Evolutionary conservation across 2,888 invertebrate genomes (phyloP).

Genomic region (Andrena marginata): DNA sequence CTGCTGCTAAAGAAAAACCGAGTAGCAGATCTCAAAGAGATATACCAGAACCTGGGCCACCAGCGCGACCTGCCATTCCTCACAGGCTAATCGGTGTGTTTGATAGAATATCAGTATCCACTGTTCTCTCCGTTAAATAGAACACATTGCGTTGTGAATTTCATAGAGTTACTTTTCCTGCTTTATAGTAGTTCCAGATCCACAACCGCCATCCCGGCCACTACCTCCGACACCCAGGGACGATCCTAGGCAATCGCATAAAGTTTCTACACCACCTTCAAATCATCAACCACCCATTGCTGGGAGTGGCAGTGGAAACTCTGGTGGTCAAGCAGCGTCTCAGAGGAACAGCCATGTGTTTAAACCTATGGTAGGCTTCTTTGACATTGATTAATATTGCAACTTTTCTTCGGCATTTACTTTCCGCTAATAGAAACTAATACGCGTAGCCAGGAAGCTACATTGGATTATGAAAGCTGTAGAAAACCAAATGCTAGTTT

Average conservation of each 20-base stretch:
- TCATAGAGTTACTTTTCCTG: conserved; percentile 17
- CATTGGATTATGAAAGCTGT: conserved; percentile 56
- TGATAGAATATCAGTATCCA: conserved; percentile 4
- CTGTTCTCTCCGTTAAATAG: neutral
- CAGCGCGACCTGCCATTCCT: conserved; percentile 94
- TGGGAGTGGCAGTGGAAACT: conserved; percentile 83
- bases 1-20: conserved; percentile 79
- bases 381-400: neutral
- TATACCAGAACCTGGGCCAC: conserved; percentile 93
- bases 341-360: conserved; percentile 95
- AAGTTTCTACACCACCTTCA: conserved; percentile 83
- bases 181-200: conserved; percentile 92
- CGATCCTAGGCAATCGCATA: conserved; percentile 84
- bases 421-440: conserved; percentile 29
- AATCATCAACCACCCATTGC: conserved; percentile 84
- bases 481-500: conserved; percentile 67
- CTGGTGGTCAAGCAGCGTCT: conserved; percentile 87
- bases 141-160: neutral
- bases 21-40: conserved; percentile 83
- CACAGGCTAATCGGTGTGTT: conserved; percentile 91
- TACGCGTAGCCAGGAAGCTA: conserved; percentile 50
- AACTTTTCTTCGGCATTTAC: conserved; percentile 27
- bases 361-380: conserved; percentile 92
- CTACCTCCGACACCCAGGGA: conserved; percentile 94
- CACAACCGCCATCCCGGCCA: conserved; percentile 92